A percentile compares a stretch with the other conserved stretches of the same genome.
phyloP scores from a whole-genome alignment of 1,140 invertebrate genomes.

The Trichomalopsis sarcophagae region DNA sequence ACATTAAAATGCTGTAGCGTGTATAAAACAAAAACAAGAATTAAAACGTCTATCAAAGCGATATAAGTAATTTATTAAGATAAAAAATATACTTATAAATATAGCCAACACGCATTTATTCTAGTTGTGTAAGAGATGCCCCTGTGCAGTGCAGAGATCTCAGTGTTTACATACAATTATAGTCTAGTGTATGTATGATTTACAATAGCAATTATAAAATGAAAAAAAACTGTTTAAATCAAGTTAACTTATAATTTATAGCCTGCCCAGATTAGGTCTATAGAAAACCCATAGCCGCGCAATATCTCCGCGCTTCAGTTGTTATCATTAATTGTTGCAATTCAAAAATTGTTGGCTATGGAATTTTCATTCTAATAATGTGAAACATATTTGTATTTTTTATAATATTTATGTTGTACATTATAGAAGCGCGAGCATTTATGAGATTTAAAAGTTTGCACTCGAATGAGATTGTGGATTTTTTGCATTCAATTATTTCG shows the following conservation, averaged over 20 bases:
- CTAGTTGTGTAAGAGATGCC: constrained; percentile 59
- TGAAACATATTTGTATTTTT: constrained; percentile 61
- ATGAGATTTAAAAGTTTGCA: constrained; percentile 42
- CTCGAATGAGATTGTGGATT: constrained; percentile 55
- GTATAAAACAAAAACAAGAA: constrained; percentile 54
- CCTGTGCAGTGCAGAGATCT: constrained; percentile 61
- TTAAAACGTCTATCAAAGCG: constrained; percentile 59
- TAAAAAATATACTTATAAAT: constrained; percentile 58
- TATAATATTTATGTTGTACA: constrained; percentile 59
- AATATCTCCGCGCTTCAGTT: constrained; percentile 3
- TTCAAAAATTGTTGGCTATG: constrained; percentile 48
- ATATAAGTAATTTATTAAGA: constrained; percentile 60
- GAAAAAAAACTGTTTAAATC: background rate
- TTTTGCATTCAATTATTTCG: constrained; percentile 51
- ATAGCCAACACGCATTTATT: constrained; percentile 60
- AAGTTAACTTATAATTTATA: constrained; percentile 38
- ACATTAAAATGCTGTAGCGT: constrained; percentile 59
- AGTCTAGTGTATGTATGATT: constrained; percentile 61
- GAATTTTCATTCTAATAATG: constrained; percentile 52
- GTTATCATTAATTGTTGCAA: constrained; percentile 10
- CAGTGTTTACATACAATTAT: constrained; percentile 61
- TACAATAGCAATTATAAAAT: constrained; percentile 54
- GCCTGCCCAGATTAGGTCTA: background rate
- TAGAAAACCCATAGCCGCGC: background rate
- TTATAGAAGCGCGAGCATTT: constrained; percentile 49